These are phyloP conservation scores for Apostichopus japonicus DNA, from an alignment of 35 echinoderm and acorn worm species.

Conservation along the genomic window DNA sequence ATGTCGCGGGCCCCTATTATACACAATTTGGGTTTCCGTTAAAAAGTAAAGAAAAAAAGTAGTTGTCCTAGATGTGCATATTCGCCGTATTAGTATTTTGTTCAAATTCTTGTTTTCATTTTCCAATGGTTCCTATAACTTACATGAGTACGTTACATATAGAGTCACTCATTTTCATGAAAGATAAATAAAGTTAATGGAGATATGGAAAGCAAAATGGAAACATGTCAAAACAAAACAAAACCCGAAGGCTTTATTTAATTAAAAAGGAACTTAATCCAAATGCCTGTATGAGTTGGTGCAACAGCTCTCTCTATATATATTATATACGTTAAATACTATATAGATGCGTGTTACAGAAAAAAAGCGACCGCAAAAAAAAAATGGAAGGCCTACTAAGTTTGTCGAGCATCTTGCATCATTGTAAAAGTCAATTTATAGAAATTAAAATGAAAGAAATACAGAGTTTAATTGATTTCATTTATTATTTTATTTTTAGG, in stretches of 20 bases:
- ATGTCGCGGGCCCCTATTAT: constrained; percentile 34
- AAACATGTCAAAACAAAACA: not conserved
- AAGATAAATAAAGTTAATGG: not conserved
- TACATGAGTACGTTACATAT: not conserved
- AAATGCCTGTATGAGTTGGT: too few species aligned
- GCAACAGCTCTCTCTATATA: too few species aligned
- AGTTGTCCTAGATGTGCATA: not conserved
- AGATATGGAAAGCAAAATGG: not conserved
- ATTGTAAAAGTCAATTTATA: too few species aligned
- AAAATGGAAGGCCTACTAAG: too few species aligned
- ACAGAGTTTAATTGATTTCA: too few species aligned
- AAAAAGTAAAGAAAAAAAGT: not conserved
- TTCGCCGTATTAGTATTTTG: not conserved
- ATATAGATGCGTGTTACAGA: too few species aligned
- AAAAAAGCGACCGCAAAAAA: too few species aligned
- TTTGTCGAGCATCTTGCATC: too few species aligned
- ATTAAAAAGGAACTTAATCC: not conserved
- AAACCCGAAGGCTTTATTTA: not conserved
- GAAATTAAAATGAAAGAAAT: too few species aligned
- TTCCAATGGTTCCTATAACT: not conserved
- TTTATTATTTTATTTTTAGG: too few species aligned
- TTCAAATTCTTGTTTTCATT: not conserved
- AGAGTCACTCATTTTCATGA: not conserved
- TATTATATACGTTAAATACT: too few species aligned
- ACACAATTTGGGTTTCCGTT: not conserved